phyloP scores from a whole-genome alignment of 2,113 vertebrate species.

The Glaucomys volans region DNA sequence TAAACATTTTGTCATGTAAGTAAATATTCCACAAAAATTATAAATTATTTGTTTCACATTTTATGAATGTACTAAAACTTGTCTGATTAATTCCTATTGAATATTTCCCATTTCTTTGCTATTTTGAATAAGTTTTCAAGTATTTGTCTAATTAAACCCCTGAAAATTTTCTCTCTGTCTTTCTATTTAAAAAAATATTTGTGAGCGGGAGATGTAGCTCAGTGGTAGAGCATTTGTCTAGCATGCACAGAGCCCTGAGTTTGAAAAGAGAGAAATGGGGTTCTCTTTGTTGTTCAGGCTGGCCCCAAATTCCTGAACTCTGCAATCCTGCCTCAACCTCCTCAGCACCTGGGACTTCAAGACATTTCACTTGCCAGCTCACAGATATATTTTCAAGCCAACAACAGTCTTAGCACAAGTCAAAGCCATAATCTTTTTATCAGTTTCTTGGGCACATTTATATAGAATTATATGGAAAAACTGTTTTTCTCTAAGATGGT shows the following conservation, averaged over 20 bases:
- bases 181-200: slow-evolving; percentile 7
- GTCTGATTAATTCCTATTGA: background rate
- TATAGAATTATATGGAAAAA: background rate
- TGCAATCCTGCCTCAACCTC: background rate
- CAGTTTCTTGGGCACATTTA: background rate
- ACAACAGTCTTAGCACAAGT: background rate
- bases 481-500: background rate
- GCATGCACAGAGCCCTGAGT: background rate
- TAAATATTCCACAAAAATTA: slow-evolving; percentile 26
- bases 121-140: slow-evolving; percentile 27
- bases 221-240: background rate
- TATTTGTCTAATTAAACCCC: slow-evolving; percentile 20
- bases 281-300: background rate
- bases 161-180: slow-evolving; percentile 28
- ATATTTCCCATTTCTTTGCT: slow-evolving; percentile 21
- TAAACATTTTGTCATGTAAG: slow-evolving; percentile 38
- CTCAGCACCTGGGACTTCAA: background rate
- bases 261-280: background rate
- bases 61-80: background rate
- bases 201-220: background rate
- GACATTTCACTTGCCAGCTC: background rate
- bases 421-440: background rate
- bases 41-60: slow-evolving; percentile 22
- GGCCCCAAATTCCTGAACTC: background rate
- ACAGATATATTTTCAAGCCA: background rate